Base-by-base conservation (phyloP, 2,113 vertebrate species). In the Cinclus mexicanus region DNA sequence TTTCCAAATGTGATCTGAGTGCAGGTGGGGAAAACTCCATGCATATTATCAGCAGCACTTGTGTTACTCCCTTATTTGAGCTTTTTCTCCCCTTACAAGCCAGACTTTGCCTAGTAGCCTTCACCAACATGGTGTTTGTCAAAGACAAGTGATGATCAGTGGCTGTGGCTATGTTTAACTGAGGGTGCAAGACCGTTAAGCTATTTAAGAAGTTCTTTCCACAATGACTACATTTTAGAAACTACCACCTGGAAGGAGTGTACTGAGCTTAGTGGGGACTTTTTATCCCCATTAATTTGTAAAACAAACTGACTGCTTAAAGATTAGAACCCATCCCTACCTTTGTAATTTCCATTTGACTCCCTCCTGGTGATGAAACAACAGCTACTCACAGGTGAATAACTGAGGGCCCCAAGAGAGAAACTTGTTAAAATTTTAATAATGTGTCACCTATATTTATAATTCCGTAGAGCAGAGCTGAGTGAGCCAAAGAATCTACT, bases 381-480 rank as follows among this genome's bases (percentile, higher is more conserved):
- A 77, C 87, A 81, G 69, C 87, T 89, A 85, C 63, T 95, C 92
- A 82, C 65, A 95, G 84, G 79, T 94, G 90, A 95, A 69, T 96
- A 95, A 96, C 8, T 84, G 75, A 94, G 61, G 37, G 80, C 79
- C 87, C 67, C 16, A 1, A 89, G 95, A 96, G 93, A 95, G 65
- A 97, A 95, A 94, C 95, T 94, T 91, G 86, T 96, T 95, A 94
- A 94, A 89, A 59, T 92, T 68, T 95, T 95, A 97, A 96, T 93
- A 95, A 97, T n/a, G 25, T 78, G 86, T 78, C 1, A 0, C 24
- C n/a, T 84, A 37, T 94, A 89, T 94, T 94, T 96, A 33, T 89
- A 94, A 83, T 89, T 93, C 83, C 49, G 9, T 41, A 59, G 52
- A 74, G 79, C 35, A 60, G 65, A 95, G 59, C 63, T 65, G 61